These are phyloP conservation scores for Sceliomorpha sp. DNA, from an alignment of 2,888 invertebrate genomes.

Conservation along the genomic window DNA sequence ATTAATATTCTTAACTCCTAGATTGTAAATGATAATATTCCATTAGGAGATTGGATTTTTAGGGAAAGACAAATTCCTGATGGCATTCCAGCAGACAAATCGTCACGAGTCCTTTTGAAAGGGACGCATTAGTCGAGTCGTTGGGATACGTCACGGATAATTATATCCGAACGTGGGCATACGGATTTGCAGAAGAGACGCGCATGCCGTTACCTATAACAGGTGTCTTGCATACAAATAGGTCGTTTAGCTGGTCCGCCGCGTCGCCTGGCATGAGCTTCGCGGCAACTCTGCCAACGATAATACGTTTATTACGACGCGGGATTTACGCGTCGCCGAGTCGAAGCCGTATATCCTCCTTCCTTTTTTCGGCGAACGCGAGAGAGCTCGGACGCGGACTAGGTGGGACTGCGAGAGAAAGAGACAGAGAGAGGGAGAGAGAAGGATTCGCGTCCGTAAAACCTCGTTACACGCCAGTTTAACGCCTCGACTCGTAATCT, in stretches of 20 bases:
- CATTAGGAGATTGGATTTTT: too few species aligned
- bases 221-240: slow-evolving; percentile 52
- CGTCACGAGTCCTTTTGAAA: slow-evolving; percentile 9
- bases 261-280: slow-evolving; percentile 24
- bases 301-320: slow-evolving; percentile 48
- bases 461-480: slow-evolving; percentile 17
- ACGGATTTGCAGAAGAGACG: slow-evolving; percentile 37
- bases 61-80: slow-evolving; percentile 3
- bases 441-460: too few species aligned
- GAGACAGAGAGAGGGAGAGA: too few species aligned
- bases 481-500: too few species aligned
- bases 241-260: slow-evolving; percentile 40
- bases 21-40: too few species aligned
- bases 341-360: slow-evolving; percentile 15
- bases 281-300: slow-evolving; percentile 21
- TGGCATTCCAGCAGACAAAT: slow-evolving; percentile 11
- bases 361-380: slow-evolving; percentile 23
- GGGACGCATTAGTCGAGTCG: slow-evolving; percentile 16
- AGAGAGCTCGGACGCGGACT: slow-evolving; percentile 4
- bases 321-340: slow-evolving; percentile 35
- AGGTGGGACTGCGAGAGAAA: slow-evolving; percentile 4
- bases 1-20: too few species aligned
- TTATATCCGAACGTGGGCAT: slow-evolving; percentile 29
- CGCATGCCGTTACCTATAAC: slow-evolving; percentile 39
- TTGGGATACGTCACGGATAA: slow-evolving; percentile 22